Evolutionary conservation across 2,113 vertebrate species (phyloP).

Genomic region (Cyanoderma ruficeps): DNA sequence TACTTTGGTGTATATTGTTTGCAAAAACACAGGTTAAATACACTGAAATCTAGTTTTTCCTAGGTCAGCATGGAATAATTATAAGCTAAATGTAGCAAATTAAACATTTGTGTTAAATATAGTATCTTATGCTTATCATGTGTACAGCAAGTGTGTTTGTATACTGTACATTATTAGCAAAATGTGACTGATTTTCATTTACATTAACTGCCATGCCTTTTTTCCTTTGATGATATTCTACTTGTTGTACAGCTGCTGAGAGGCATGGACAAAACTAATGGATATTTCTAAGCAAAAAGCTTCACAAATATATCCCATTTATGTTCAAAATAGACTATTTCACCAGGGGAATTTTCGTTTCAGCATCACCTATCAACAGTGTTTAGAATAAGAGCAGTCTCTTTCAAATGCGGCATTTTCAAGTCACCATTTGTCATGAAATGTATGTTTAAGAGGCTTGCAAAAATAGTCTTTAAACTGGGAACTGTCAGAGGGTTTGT

Average conservation of each 20-base stretch:
- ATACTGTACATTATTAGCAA: neutral
- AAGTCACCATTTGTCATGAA: conserved; percentile 72
- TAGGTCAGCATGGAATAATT: neutral
- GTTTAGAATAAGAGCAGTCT: conserved; percentile 62
- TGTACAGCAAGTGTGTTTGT: neutral
- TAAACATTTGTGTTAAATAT: neutral
- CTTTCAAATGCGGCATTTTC: conserved; percentile 63
- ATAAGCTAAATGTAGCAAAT: neutral
- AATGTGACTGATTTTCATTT: neutral
- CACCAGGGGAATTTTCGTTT: neutral
- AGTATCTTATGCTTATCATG: neutral
- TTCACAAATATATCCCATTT: conserved; percentile 24
- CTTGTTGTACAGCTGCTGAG: neutral
- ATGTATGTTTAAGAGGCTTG: conserved; percentile 65
- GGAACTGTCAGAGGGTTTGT: conserved; percentile 62
- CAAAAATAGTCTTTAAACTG: conserved; percentile 77
- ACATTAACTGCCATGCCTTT: conserved; percentile 21
- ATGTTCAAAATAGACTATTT: conserved; percentile 43
- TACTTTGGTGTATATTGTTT: neutral
- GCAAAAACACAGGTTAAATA: neutral
- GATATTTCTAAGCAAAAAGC: conserved; percentile 26
- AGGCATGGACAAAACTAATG: conserved; percentile 18
- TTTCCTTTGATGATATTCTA: neutral
- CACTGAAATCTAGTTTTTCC: neutral
- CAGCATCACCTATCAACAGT: conserved; percentile 35